phyloP scores from a whole-genome alignment of 2,797 vertebrate genomes.

The Octomys mimax region DNA sequence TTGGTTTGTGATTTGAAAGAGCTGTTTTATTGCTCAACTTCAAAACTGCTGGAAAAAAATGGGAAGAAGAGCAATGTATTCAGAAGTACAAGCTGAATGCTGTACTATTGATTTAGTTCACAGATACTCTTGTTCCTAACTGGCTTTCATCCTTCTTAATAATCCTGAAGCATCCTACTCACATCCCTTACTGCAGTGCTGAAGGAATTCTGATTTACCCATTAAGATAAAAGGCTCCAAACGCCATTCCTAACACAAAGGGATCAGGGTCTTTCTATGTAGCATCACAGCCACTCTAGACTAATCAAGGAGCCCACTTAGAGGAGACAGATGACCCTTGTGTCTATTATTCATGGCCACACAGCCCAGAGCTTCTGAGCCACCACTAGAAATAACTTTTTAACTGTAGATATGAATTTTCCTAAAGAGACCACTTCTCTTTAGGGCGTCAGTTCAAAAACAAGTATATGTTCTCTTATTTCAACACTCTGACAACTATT shows the following conservation, averaged over 20 bases:
- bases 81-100: slow-evolving; percentile 30
- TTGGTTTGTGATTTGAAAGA: not conserved
- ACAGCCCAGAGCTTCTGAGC: slow-evolving; percentile 48
- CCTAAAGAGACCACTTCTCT: slow-evolving; percentile 53
- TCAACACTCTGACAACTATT: not conserved
- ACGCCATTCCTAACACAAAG: slow-evolving; percentile 71
- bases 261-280: slow-evolving; percentile 68
- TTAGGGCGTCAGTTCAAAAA: slow-evolving; percentile 17
- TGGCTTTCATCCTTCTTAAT: slow-evolving; percentile 63
- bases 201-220: slow-evolving; percentile 71
- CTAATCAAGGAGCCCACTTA: not conserved
- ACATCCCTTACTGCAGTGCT: slow-evolving; percentile 15
- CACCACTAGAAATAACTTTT: slow-evolving; percentile 67
- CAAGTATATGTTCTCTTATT: slow-evolving; percentile 13
- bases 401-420: slow-evolving; percentile 62
- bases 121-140: slow-evolving; percentile 28
- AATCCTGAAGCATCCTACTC: slow-evolving; percentile 52
- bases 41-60: slow-evolving; percentile 35
- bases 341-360: not conserved
- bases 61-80: not conserved
- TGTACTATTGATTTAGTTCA: slow-evolving; percentile 73
- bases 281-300: slow-evolving; percentile 53
- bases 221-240: slow-evolving; percentile 70
- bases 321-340: slow-evolving; percentile 3
- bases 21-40: slow-evolving; percentile 65